These are phyloP conservation scores for Pristionchus entomophagus DNA, from an alignment of 2,888 invertebrate genomes.

Conservation along the genomic window DNA sequence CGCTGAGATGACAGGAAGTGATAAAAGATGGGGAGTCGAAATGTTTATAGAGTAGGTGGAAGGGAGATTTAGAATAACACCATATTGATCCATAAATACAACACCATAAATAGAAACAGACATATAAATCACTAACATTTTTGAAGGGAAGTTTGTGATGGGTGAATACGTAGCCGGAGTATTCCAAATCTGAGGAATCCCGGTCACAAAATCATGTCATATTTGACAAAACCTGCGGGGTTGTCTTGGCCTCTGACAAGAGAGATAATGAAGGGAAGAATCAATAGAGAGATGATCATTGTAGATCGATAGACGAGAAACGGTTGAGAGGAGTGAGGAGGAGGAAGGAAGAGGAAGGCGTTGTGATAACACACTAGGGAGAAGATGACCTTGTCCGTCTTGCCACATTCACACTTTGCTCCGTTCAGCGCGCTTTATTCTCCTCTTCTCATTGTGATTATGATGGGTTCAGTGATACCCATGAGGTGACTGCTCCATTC, in stretches of 20 bases:
- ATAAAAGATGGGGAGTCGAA: too few species aligned
- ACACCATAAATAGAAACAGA: too few species aligned
- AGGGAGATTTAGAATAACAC: too few species aligned
- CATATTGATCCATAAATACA: too few species aligned
- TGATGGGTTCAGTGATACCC: not conserved
- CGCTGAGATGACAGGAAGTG: not conserved
- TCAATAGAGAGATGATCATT: constrained; percentile 1
- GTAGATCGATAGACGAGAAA: too few species aligned
- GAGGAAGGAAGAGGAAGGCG: not conserved
- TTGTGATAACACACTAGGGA: not conserved
- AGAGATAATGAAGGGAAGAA: not conserved
- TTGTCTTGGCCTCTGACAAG: not conserved
- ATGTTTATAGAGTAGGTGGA: too few species aligned
- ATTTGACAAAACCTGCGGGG: not conserved
- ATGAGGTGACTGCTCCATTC: not conserved
- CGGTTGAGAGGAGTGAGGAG: not conserved
- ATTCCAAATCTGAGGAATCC: not conserved
- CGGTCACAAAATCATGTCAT: not conserved
- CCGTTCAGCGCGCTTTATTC: not conserved
- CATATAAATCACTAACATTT: not conserved
- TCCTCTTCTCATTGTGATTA: not conserved
- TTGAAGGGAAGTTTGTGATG: constrained; percentile 42
- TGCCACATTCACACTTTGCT: constrained; percentile 17
- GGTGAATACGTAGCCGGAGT: constrained; percentile 32
- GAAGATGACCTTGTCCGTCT: not conserved